Base-by-base conservation (phyloP, 2,888 invertebrate genomes). In the Macrosoma leucophasiata region DNA sequence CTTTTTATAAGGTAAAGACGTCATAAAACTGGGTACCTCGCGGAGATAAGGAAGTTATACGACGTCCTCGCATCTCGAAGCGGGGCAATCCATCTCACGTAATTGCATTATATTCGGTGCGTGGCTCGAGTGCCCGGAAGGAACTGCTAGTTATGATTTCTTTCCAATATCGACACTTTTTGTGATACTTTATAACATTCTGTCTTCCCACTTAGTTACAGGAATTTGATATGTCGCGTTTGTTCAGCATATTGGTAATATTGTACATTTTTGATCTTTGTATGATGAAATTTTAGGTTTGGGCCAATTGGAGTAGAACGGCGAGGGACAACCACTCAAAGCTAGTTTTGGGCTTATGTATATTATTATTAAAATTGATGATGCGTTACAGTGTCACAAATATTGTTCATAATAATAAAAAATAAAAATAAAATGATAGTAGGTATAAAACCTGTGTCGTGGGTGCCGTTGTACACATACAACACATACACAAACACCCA, bases 11-110 rank as follows among this genome's bases (percentile, higher is more conserved):
- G n/a, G n/a, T n/a, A n/a, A n/a, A 63, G 59, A 61, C 52, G 58
- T 55, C 60, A 58, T 62, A 63, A 62, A 63, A 62, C 53, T 38
- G 49, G 48, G 49, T 20, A 20, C 48, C 20, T 4, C 46, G 51
- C 41, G 43, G 39, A 59, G 64, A 67, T 67, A 66, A 66, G 63
- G 60, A 58, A 63, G 65, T 65, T 65, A 62, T 63, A 62, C 58
- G 60, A 55, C 55, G 54, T 58, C 51, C 54, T 56, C 60, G 54
- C 58, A 52, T 57, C 59, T 65, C 62, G 56, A 66, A 21, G 23
- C 26, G 30, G 25, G 21, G 25, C 34, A 29, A 21, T 19, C 33
- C 29, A 23, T 30, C 23, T 14, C 15, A 37, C 36, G 34, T 33
- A 27, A 39, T 32, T 29, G 28, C 33, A 33, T 36, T 32, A 33